Evolutionary conservation across 2,113 vertebrate genomes (phyloP).

Genomic region (Ammodytes dubius): DNA sequence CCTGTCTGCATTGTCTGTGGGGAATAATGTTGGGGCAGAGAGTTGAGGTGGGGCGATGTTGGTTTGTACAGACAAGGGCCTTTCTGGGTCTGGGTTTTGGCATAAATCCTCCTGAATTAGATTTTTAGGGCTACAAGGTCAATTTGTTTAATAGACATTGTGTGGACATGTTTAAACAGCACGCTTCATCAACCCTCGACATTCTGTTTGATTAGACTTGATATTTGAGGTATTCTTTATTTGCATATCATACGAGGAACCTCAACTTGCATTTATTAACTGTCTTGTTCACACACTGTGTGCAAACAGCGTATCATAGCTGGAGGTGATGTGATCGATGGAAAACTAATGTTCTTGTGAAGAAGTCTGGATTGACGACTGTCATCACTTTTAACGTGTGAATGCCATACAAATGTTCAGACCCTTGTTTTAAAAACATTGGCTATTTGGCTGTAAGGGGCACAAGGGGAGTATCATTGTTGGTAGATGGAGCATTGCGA

Average conservation of each 20-base stretch:
- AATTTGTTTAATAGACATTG: not conserved
- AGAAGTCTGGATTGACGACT: not conserved
- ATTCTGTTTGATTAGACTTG: constrained; percentile 34
- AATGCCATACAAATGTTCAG: not conserved
- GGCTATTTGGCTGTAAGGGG: not conserved
- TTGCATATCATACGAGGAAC: constrained; percentile 4
- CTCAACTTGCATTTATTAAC: not conserved
- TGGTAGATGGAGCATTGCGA: not conserved
- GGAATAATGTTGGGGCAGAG: constrained; percentile 9
- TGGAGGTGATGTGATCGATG: not conserved
- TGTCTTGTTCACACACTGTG: not conserved
- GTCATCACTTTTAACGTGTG: not conserved
- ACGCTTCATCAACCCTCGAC: constrained; percentile 11
- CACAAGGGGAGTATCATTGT: not conserved
- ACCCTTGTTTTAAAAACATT: not conserved
- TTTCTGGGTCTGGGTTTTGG: constrained; percentile 23
- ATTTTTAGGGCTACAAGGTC: constrained; percentile 18
- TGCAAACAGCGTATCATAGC: constrained; percentile 20
- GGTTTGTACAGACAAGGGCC: constrained; percentile 17
- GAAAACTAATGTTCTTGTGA: constrained; percentile 22
- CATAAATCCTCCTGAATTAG: constrained; percentile 41
- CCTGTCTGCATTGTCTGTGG: not conserved
- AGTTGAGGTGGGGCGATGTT: constrained; percentile 33
- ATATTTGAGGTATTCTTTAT: constrained; percentile 26
- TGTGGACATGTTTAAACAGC: constrained; percentile 37